Percentiles rank a stretch among this genome's conserved stretches.
Conservation (phyloP, 2,797 vertebrate species). For the Austrolebias charrua region DNA sequence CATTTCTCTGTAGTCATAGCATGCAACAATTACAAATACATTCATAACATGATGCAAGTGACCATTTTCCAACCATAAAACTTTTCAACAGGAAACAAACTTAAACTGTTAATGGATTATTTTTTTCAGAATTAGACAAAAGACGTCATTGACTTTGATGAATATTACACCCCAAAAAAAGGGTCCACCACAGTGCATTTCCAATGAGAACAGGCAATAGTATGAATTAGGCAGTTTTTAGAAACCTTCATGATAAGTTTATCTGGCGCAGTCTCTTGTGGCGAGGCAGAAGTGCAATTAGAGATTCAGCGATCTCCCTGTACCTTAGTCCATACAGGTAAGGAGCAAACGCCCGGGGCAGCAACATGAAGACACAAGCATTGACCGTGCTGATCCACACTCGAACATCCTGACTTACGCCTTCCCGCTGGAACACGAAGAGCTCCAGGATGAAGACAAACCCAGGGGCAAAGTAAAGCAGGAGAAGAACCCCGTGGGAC, state of each 20-base stretch:
- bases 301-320: conserved; percentile 72
- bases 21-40: neutral
- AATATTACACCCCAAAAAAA: neutral
- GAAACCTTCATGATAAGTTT: conserved; percentile 29
- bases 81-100: no score
- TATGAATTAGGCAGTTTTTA: neutral
- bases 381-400: conserved; percentile 81
- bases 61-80: neutral
- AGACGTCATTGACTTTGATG: neutral
- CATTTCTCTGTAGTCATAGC: neutral
- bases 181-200: neutral
- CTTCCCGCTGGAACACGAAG: conserved; percentile 46
- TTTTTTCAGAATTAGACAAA: no score
- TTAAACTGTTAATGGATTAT: no score
- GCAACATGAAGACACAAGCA: conserved; percentile 76
- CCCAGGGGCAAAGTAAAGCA: conserved; percentile 79
- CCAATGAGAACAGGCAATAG: neutral
- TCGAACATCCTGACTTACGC: conserved; percentile 46
- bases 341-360: conserved; percentile 79
- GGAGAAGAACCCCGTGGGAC: conserved; percentile 77
- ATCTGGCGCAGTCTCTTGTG: conserved; percentile 44
- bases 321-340: conserved; percentile 82
- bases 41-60: neutral
- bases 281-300: conserved; percentile 58
- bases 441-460: conserved; percentile 79